Evolutionary conservation across 92 coral and sea anemone species (phyloP).

Genomic region (Micromussa lordhowensis): DNA sequence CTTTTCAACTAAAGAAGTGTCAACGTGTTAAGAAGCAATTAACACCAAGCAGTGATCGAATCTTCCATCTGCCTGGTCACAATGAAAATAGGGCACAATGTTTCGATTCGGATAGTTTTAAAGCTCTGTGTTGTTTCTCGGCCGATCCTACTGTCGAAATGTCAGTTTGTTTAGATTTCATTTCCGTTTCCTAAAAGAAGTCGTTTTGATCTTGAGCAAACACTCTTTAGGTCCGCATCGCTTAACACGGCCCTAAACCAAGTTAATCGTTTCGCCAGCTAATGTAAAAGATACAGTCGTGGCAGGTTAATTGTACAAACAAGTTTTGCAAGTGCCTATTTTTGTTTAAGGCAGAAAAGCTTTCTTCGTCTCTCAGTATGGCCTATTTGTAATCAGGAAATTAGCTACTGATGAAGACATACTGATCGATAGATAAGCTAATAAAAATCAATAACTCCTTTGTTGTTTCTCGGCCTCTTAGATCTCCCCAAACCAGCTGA

Average conservation of each 20-base stretch:
- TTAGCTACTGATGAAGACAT: conserved; percentile 17
- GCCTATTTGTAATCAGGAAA: conserved; percentile 5
- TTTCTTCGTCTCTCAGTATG: not conserved
- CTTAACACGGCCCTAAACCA: conserved; percentile 10
- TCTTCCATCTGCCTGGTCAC: conserved; percentile 8
- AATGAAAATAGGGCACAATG: conserved; percentile 39
- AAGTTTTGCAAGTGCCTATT: not conserved
- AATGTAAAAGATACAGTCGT: conserved; percentile 9
- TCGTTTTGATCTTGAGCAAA: conserved; percentile 42
- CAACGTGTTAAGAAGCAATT: conserved; percentile 24
- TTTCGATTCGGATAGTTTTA: conserved; percentile 22
- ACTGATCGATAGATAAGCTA: conserved; percentile 22
- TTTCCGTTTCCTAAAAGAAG: conserved; percentile 58
- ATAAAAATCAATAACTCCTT: conserved; percentile 15
- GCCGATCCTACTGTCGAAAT: conserved; percentile 38
- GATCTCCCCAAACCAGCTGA: conserved; percentile 5
- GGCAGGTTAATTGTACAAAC: conserved; percentile 16
- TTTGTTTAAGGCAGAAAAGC: not conserved
- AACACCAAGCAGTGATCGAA: conserved; percentile 1
- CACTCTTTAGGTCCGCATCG: conserved; percentile 7
- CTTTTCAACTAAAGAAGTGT: conserved; percentile 35
- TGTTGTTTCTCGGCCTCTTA: conserved; percentile 19
- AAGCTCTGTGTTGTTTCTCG: conserved; percentile 11
- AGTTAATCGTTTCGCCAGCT: conserved; percentile 21
- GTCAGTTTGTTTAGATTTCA: conserved; percentile 50